Evolutionary conservation across 2,888 invertebrate species (phyloP), one percentile per base, ranked within the genome.

Genomic region (Ochropacha duplaris): DNA sequence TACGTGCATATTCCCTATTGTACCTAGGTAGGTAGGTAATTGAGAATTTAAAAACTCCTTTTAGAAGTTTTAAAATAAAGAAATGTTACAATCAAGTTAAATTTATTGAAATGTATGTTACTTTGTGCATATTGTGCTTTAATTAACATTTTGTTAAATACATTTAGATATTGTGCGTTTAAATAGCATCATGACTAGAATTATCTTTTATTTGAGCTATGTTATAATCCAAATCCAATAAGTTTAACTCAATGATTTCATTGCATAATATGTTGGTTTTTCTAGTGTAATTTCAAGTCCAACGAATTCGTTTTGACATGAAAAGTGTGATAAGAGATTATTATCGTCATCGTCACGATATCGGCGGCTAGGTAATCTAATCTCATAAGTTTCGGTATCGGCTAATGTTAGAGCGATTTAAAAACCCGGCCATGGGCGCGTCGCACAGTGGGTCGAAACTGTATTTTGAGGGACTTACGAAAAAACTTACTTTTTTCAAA

Each of bases 111-210:
- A 19, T 19, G 19, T 44, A 59, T 56, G 57, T 50, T 50, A 55
- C 49, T 62, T 74, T 68, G 68, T 74, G 69, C 76, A 59, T 61
- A 57, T 59, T 72, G 71, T 74, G 71, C 72, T 50, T 63, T 57
- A 22, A 55, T 57, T 55, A 44, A 44, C 19, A 19, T 44, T 19
- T 44, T 14, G 9, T 19, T 59, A 65, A 62, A 62, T 65, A 67
- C 56, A 65, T n/a, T n/a, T n/a, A n/a, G n/a, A n/a, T n/a, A n/a
- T 76, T 77, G 77, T 81, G 78, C 73, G 74, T 65, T 69, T 61
- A 61, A 74, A 67, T 74, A 71, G 72, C 68, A 64, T 67, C 67
- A 69, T 76, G 83, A 84, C 84, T 84, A 84, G 84, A 80, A 74
- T 76, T 72, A 71, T 64, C 65, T 72, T 69, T 74, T 76, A 74